Percentiles rank a stretch among this genome's conserved stretches.
Conservation (phyloP, 2,797 vertebrate species). For the Schizothorax lantsangensis region DNA sequence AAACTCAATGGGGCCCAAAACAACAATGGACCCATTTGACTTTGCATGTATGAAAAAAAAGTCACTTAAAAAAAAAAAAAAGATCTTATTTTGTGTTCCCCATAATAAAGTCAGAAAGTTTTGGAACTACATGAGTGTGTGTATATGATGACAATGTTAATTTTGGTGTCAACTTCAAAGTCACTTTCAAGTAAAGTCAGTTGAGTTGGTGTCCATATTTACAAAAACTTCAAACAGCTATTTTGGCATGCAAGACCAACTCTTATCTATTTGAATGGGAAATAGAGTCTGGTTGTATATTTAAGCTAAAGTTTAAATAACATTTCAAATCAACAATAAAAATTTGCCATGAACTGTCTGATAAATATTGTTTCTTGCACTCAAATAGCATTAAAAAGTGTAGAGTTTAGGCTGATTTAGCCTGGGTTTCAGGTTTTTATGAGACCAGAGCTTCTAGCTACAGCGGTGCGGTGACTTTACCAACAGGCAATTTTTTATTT, state of each 20-base stretch:
- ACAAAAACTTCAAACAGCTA: neutral
- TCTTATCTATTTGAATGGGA: neutral
- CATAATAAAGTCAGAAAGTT: neutral
- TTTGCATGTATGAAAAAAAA: neutral
- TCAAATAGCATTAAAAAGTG: neutral
- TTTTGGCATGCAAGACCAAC: neutral
- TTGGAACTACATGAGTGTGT: neutral
- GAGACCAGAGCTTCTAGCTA: neutral
- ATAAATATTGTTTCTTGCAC: neutral
- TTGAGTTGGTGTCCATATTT: neutral
- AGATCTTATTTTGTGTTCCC: neutral
- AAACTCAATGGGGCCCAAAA: neutral
- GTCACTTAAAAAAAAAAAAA: neutral
- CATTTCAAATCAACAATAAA: neutral
- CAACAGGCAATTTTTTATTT: no score
- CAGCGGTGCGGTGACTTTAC: neutral
- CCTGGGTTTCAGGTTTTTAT: neutral
- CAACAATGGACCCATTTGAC: neutral
- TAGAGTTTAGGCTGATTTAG: neutral
- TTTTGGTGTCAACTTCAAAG: neutral
- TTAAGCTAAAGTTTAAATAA: neutral
- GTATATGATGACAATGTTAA: neutral
- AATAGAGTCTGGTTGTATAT: neutral
- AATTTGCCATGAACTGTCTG: neutral
- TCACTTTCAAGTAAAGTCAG: neutral